Evolutionary conservation across 2,797 vertebrate genomes (phyloP).

Genomic region (Todus mexicanus): DNA sequence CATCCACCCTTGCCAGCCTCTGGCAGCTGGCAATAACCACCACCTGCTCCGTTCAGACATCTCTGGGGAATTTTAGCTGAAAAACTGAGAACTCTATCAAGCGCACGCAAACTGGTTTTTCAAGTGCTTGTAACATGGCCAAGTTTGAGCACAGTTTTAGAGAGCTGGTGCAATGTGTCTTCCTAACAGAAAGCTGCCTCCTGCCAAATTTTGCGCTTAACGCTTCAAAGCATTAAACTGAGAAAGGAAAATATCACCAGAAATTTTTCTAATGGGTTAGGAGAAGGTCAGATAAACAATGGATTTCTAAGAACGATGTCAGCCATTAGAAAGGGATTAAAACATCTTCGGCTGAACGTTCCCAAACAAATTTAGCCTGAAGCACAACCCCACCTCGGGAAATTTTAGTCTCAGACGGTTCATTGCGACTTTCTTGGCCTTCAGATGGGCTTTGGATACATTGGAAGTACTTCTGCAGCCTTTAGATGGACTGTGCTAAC

Average conservation of each 20-base stretch:
- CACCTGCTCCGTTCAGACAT: background rate
- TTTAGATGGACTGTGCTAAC: slow-evolving; percentile 40
- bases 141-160: slow-evolving; percentile 55
- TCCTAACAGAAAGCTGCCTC: slow-evolving; percentile 42
- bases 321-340: slow-evolving; percentile 11
- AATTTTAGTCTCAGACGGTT: background rate
- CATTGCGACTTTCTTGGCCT: slow-evolving; percentile 25
- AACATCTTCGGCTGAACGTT: background rate
- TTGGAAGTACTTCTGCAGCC: background rate
- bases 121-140: background rate
- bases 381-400: background rate
- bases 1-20: background rate
- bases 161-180: slow-evolving; percentile 50
- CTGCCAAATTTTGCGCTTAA: background rate
- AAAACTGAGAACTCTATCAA: background rate
- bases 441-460: background rate
- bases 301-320: background rate
- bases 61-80: background rate
- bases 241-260: slow-evolving; percentile 23
- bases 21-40: background rate
- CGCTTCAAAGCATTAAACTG: slow-evolving; percentile 22
- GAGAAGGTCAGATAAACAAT: slow-evolving; percentile 46
- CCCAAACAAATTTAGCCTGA: slow-evolving; percentile 3
- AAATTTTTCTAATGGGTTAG: background rate
- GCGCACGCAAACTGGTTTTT: background rate